Base-by-base conservation (phyloP, 2,113 vertebrate genomes). In the Cheilinus undulatus region DNA sequence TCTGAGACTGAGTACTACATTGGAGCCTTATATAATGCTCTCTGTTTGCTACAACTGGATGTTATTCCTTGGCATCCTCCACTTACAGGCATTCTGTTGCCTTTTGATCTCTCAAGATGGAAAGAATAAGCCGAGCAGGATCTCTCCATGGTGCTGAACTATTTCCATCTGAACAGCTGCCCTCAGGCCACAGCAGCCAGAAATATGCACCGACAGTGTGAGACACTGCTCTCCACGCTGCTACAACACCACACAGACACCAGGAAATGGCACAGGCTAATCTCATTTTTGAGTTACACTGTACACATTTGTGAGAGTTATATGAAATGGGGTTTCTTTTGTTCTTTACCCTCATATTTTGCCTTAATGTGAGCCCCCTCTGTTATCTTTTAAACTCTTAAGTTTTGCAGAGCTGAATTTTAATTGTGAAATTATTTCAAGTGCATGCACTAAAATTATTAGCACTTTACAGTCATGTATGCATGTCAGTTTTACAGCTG, bases 61-160 rank as follows among this genome's bases (percentile, higher is more conserved):
- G 60, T 75, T 69, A 53, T 75, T 83, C 59, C 45, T 73, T 62
- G 52, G 73, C 66, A 73, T 86, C 59, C 64, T 66, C 46, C 76
- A 69, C 73, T 87, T 85, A 68, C 61, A 84, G 78, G 79, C 76
- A 73, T 77, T 85, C 63, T 76, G 67, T 61, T 83, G 70, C 73
- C 59, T 81, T 83, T 81, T 89, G 87, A 89, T 87, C 78, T 68
- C 71, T 79, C 58, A 79, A 78, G 80, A 83, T 74, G 66, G 80
- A 80, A 66, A 84, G 74, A 84, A 69, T 49, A 66, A 78, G 82
- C 69, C 15, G 57, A 84, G 64, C 72, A n/a, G 83, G 79, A 88
- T 67, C 84, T 90, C 88, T 90, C 84, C 77, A 32, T 83, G 86
- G 79, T 85, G 78, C 86, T 87, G 86, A 89, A 90, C 76, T 88